Percentiles rank a stretch among this genome's conserved stretches.
Evolutionary conservation across 1,140 invertebrate species (phyloP).

Genomic region (Cydia splendana): DNA sequence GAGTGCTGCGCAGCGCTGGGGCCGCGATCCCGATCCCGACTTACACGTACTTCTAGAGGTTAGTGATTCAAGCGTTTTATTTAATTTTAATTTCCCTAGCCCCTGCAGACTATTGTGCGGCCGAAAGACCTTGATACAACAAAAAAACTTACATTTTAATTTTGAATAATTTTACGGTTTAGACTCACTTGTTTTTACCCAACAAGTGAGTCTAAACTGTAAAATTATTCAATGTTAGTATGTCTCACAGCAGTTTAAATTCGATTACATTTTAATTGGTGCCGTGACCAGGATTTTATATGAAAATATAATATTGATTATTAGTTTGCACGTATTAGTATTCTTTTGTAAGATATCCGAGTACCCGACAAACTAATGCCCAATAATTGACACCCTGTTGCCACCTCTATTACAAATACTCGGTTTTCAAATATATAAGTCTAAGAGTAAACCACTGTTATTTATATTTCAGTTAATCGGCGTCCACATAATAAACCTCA

Average conservation of each 20-base stretch:
- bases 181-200: too few relatives aligned
- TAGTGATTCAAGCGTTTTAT: background rate
- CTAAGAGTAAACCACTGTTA: background rate
- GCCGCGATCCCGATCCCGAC: slow-evolving; percentile 36
- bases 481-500: slow-evolving; percentile 45
- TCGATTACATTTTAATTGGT: background rate
- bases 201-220: too few relatives aligned
- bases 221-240: too few relatives aligned
- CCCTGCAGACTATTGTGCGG: background rate
- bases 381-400: too few relatives aligned
- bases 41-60: slow-evolving; percentile 55
- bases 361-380: too few relatives aligned
- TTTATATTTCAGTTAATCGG: slow-evolving; percentile 44
- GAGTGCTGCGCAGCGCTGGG: slow-evolving; percentile 45
- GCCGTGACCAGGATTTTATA: background rate
- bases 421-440: too few relatives aligned
- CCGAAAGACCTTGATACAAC: background rate
- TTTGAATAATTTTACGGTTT: too few relatives aligned
- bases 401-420: too few relatives aligned
- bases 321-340: too few relatives aligned
- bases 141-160: background rate
- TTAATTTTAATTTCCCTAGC: background rate
- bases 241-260: too few relatives aligned
- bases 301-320: too few relatives aligned
- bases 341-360: too few relatives aligned